Evolutionary conservation across 1,140 invertebrate genomes (phyloP), one percentile per base, ranked within the genome.

Genomic region (Arion vulgaris): DNA sequence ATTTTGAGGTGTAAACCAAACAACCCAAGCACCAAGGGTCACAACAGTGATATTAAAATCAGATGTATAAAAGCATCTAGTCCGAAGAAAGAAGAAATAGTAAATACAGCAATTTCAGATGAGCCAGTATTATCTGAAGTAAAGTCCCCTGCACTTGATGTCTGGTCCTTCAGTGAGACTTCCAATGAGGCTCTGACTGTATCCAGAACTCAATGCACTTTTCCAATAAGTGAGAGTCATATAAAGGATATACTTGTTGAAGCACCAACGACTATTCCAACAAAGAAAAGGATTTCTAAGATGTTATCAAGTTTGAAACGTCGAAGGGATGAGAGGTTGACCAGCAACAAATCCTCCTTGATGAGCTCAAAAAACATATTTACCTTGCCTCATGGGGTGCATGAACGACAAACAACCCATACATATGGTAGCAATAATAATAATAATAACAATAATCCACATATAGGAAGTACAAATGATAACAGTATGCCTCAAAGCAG

Each of bases 231-330:
- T 28, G 74, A 85, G 57, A 72, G 81, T 19, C 68, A 66, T 34
- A 32, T 34, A 17, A 73, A 49, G 23, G 11, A 39, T 4, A 34
- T 9, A 39, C 2, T 5, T 28, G 1, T 39, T 73, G 36, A 76
- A 36, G 26, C 45, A 23, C 19, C 74, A 23, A 26, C 74, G 23
- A 28, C 0, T 39, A 57, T 81, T 39, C 75, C 72, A n/a, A 79
- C 85, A 17, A 87, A 86, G 45, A 72, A 85, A 69, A 81, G 84
- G 53, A 85, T 87, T 19, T 81, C 75, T 19, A 74, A 82, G 28
- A 81, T 87, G 81, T 45, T 87, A 26, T 85, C 82, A 0, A 76
- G 77, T 72, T 72, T 87, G 68, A 87, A 85, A 73, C 83, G 83
- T n/a, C 73, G 82, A n/a, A 75, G 81, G 28, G 69, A 74, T 53